Base-by-base conservation (phyloP, 2,113 vertebrate genomes). In the Mohoua ochrocephala region DNA sequence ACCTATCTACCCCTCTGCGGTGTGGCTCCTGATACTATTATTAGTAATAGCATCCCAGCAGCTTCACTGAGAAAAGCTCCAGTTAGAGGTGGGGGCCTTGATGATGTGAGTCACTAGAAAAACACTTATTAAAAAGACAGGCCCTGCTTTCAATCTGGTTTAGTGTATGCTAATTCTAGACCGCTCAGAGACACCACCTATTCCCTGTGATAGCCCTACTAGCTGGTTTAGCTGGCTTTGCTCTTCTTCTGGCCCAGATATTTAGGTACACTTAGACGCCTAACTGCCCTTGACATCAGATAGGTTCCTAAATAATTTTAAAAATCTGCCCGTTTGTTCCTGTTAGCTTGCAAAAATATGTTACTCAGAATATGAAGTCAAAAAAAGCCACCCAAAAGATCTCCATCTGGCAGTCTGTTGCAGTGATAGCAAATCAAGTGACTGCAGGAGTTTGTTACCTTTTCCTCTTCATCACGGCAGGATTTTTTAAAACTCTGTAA, bases 151-250 rank as follows among this genome's bases (percentile, higher is more conserved):
- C 89, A 88, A 37, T 85, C 87, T 88, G 42, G 75, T 91, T 96
- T 80, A 80, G 87, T 50, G 78, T 90, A 59, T 77, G 82, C 42
- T 95, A 97, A 97, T 97, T 95, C 90, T 90, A 96, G 75, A 53
- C 70, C 0, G 1, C 67, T 77, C 78, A 82, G 75, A 85, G 93
- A 90, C 95, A 89, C 91, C 93, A 93, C 91, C 82, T 95, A 54
- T 63, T 73, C 74, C 54, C 75, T 80, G 59, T 52, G 95, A 95
- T 91, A 87, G 79, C 84, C 63, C 75, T 83, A 16, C 78, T 44
- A 91, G 93, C 94, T 93, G 82, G 89, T 97, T 96, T 85, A 93
- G 78, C 95, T 96, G 93, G 90, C 93, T 96, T 96, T 93, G 42
- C 30, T 67, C 57, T 93, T 94, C 84, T 91, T 90, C 87, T 83